phyloP scores from a whole-genome alignment of 1,140 invertebrate species.

The Dendrolimus kikuchii region DNA sequence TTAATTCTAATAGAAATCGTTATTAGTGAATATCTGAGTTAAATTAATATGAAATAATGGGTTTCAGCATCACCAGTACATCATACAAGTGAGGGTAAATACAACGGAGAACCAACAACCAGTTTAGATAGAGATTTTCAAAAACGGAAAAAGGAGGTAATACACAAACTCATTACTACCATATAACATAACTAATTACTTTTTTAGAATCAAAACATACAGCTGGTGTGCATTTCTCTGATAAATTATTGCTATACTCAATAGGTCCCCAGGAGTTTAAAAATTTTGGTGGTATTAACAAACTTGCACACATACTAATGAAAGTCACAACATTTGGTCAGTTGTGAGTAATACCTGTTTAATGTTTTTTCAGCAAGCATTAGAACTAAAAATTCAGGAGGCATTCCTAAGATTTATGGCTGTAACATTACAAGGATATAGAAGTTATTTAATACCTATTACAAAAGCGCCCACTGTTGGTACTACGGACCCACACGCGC shows the following conservation, averaged over 20 bases:
- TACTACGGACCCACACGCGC: conserved; percentile 93
- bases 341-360: too few relatives aligned
- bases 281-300: too few relatives aligned
- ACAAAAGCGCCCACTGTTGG: conserved; percentile 94
- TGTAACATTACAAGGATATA: conserved; percentile 92
- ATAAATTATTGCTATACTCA: too few relatives aligned
- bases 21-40: neutral
- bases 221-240: too few relatives aligned
- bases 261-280: too few relatives aligned
- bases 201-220: too few relatives aligned
- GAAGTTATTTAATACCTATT: conserved; percentile 92
- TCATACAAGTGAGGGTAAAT: conserved; percentile 45
- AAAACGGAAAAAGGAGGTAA: conserved; percentile 73
- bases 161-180: neutral
- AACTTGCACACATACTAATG: too few relatives aligned
- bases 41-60: conserved; percentile 38
- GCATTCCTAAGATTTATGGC: conserved; percentile 98
- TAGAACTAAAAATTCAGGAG: conserved; percentile 97
- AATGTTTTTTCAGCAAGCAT: conserved; percentile 74
- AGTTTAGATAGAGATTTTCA: conserved; percentile 75
- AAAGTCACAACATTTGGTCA: too few relatives aligned
- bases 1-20: neutral
- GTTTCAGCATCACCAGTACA: conserved; percentile 55
- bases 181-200: too few relatives aligned
- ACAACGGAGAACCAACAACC: conserved; percentile 72